These are phyloP conservation scores for Stercorarius parasiticus DNA, from an alignment of 2,113 vertebrate genomes.

Conservation along the genomic window DNA sequence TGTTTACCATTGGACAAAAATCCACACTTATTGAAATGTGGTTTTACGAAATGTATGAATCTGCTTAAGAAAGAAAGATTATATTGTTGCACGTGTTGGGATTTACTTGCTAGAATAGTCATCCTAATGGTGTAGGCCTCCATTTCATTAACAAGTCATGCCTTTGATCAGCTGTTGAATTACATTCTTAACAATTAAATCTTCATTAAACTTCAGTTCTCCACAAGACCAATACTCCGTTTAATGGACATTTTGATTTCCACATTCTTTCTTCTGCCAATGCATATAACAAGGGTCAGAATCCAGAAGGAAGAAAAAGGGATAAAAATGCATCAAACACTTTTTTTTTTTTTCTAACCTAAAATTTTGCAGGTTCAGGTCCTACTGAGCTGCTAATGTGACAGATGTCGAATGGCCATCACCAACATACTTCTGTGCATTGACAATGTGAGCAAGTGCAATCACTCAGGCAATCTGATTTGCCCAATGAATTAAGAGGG, in stretches of 20 bases:
- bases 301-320: not conserved
- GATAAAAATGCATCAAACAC: not conserved
- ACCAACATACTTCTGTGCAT: not conserved
- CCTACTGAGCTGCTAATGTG: not conserved
- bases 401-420: rapidly evolving
- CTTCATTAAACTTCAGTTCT: not conserved
- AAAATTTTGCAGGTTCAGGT: not conserved
- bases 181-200: not conserved
- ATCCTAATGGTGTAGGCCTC: not conserved
- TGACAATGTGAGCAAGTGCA: not conserved
- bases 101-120: not conserved
- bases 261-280: not conserved
- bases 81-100: not conserved
- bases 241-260: not conserved
- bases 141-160: not conserved
- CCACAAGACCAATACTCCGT: not conserved
- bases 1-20: not conserved
- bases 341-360: not conserved
- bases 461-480: not conserved
- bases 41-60: not conserved
- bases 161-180: not conserved
- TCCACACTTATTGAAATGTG: not conserved
- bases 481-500: not conserved
- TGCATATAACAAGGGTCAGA: not conserved
- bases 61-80: not conserved